These are phyloP conservation scores for Ostrea edulis DNA, from an alignment of 1,140 invertebrate genomes.

Conservation along the genomic window DNA sequence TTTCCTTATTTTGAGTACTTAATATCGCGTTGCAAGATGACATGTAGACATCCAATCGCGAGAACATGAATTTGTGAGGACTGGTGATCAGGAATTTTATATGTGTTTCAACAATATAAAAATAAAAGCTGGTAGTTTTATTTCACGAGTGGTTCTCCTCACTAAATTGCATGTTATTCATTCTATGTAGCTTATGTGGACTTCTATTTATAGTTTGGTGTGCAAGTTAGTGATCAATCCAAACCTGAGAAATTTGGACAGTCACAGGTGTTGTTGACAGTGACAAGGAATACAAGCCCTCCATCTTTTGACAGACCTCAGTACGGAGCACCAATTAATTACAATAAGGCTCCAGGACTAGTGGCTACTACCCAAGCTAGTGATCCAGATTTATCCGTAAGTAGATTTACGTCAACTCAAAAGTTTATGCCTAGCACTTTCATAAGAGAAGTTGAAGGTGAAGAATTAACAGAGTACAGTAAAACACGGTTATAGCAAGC, in stretches of 20 bases:
- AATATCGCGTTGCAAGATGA: too few species aligned
- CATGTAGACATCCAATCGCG: too few species aligned
- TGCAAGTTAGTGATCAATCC: conserved; percentile 70
- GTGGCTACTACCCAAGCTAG: conserved; percentile 60
- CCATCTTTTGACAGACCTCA: conserved; percentile 67
- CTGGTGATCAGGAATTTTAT: too few species aligned
- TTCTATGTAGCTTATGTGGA: too few species aligned
- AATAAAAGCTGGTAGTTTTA: not conserved
- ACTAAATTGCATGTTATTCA: too few species aligned
- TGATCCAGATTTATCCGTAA: conserved; percentile 69
- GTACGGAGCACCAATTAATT: conserved; percentile 58
- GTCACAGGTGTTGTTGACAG: conserved; percentile 63
- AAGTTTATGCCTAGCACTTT: too few species aligned
- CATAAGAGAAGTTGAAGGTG: too few species aligned
- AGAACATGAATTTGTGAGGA: too few species aligned
- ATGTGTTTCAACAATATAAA: not conserved
- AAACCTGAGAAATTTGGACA: conserved; percentile 70
- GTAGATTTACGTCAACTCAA: not conserved
- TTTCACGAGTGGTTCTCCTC: too few species aligned
- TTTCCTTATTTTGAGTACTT: too few species aligned
- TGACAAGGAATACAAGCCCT: conserved; percentile 61
- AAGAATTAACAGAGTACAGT: too few species aligned
- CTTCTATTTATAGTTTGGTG: conserved; percentile 64
- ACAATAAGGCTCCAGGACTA: conserved; percentile 47
- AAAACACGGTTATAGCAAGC: too few species aligned